These are phyloP conservation scores for Chaetogeoica ovagalla DNA, from an alignment of 2,888 invertebrate genomes.

Conservation along the genomic window DNA sequence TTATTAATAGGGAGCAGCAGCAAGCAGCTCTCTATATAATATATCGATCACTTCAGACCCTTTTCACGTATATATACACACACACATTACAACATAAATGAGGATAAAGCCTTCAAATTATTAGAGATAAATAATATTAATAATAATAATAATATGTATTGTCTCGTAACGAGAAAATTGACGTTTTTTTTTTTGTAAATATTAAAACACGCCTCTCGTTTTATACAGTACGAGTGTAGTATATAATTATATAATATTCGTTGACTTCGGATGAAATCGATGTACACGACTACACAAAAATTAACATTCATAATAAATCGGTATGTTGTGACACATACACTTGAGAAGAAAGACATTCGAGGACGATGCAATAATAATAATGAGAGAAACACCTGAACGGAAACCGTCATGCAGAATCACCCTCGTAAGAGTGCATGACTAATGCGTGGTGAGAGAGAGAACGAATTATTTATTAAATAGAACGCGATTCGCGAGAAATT, in stretches of 20 bases:
- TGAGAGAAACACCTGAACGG: slow-evolving; percentile 34
- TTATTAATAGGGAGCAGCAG: slow-evolving; percentile 26
- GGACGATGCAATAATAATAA: slow-evolving; percentile 25
- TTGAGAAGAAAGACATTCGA: slow-evolving; percentile 28
- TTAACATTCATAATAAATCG: too few species aligned
- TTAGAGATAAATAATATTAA: neutral
- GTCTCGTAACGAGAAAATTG: neutral
- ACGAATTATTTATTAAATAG: slow-evolving; percentile 38
- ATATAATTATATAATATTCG: too few species aligned
- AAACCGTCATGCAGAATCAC: slow-evolving; percentile 48
- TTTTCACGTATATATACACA: neutral
- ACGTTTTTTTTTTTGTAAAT: neutral
- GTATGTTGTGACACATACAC: slow-evolving; percentile 6
- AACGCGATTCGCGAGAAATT: slow-evolving; percentile 43
- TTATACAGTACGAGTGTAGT: too few species aligned
- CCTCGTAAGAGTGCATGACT: slow-evolving; percentile 33
- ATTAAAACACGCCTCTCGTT: too few species aligned
- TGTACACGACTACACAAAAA: too few species aligned
- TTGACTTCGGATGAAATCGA: too few species aligned
- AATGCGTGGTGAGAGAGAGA: slow-evolving; percentile 34
- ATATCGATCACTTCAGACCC: slow-evolving; percentile 20
- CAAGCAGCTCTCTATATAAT: neutral
- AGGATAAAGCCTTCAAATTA: neutral
- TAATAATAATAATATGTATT: neutral
- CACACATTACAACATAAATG: neutral